Conservation (phyloP, 2,888 invertebrate species). For the Strigamia maritima region DNA sequence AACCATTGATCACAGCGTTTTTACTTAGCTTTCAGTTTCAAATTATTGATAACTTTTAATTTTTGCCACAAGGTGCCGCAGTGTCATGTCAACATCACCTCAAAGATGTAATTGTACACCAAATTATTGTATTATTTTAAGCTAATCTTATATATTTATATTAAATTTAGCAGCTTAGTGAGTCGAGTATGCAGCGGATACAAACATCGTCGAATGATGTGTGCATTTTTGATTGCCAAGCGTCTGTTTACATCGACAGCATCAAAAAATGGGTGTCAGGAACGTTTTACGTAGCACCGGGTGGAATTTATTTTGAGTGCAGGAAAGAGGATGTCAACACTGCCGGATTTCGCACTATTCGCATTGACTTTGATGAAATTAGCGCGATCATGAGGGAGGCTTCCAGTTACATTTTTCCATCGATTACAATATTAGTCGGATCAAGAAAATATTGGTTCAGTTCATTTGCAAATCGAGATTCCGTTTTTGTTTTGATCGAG, state of each 20-base stretch:
- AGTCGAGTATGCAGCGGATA: not conserved
- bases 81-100: not conserved
- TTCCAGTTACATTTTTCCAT: constrained; percentile 38
- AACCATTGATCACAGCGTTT: not conserved
- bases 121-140: not conserved
- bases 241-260: not conserved
- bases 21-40: not conserved
- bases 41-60: not conserved
- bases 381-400: constrained; percentile 20
- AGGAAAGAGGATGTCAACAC: not conserved
- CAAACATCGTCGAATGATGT: not conserved
- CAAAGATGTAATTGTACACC: not conserved
- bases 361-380: constrained; percentile 36
- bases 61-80: not conserved
- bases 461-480: constrained; percentile 26
- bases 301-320: constrained; percentile 31
- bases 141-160: not conserved
- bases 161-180: not conserved
- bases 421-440: not conserved
- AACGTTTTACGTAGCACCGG: not conserved
- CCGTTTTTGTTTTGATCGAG: constrained; percentile 15
- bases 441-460: constrained; percentile 36
- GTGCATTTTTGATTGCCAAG: constrained; percentile 15
- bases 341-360: not conserved
- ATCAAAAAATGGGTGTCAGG: constrained; percentile 29